Evolutionary conservation across 2,888 invertebrate species (phyloP), one percentile per base, ranked within the genome.

Genomic region (Seladonia tumulorum): DNA sequence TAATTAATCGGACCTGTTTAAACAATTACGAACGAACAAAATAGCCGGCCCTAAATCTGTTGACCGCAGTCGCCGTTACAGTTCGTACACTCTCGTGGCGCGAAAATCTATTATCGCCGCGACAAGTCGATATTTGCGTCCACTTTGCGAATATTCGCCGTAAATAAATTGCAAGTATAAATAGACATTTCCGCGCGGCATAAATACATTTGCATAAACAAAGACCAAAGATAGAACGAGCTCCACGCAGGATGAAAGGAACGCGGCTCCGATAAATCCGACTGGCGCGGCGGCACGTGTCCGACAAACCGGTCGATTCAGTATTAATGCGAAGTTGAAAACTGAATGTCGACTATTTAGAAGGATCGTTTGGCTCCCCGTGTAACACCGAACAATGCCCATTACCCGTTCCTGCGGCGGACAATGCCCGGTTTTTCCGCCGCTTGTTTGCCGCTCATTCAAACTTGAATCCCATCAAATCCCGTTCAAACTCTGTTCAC

Each of bases 341-440:
- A 75, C 22, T 39, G 81, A 73, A 75, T 74, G n/a, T 39, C 18
- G 22, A 49, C 18, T 83, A 85, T 83, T 79, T 83, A 85, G 76
- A 76, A 81, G 60, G 71, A 60, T 79, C 82, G 72, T 66, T 83
- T 49, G 74, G 47, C 29, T 29, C 63, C 39, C 29, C 49, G 68
- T 82, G 82, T 57, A 77, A 82, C 72, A 49, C 47, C 29, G 49
- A 74, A 82, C 82, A 77, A 74, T 53, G 77, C 57, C 81, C 77
- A 74, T 74, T 83, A 74, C 49, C 82, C 83, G 76, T 81, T 66
- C 53, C 53, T 71, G 82, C 81, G 29, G 49, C 63, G 76, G 47
- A 76, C 81, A 76, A 83, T 82, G 76, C 66, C 66, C 57, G 60
- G 72, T 73, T 82, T 83, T 82, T 82, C 72, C 76, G 63, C 60